These are phyloP conservation scores for Rhagonycha lutea DNA, from an alignment of 2,888 invertebrate species.

Conservation along the genomic window DNA sequence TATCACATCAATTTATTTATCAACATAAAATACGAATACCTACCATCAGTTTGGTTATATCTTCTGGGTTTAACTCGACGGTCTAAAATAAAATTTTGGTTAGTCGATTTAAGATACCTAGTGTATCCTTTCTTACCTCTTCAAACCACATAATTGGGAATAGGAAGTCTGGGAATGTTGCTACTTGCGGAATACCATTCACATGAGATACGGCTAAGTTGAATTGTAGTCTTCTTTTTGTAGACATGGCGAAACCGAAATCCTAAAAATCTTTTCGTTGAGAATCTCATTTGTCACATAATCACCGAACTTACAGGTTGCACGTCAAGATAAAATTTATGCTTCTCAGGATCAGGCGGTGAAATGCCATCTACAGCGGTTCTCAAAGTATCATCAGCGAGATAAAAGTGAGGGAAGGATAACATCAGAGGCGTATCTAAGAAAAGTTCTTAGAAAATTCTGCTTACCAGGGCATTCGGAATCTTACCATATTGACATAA, in stretches of 20 bases:
- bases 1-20: too few species aligned
- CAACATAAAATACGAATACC: too few species aligned
- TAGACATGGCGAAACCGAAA: conserved; percentile 84
- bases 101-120: too few species aligned
- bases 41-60: too few species aligned
- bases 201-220: conserved; percentile 89
- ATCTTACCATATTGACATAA: conserved; percentile 81
- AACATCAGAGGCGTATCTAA: conserved; percentile 86
- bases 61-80: too few species aligned
- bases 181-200: conserved; percentile 87
- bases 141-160: conserved; percentile 62
- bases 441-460: background rate
- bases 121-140: conserved; percentile 42
- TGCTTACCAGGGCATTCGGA: background rate
- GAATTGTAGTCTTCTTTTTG: conserved; percentile 82
- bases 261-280: conserved; percentile 57
- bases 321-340: conserved; percentile 84
- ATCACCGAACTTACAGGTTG: conserved; percentile 72
- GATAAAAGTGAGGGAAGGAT: conserved; percentile 69
- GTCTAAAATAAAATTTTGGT: too few species aligned
- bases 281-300: too few species aligned
- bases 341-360: conserved; percentile 79
- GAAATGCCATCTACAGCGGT: conserved; percentile 83
- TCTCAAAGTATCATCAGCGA: conserved; percentile 65
- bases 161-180: conserved; percentile 86